Conservation (phyloP, 2,888 invertebrate genomes). For the Halocaridina rubra region DNA sequence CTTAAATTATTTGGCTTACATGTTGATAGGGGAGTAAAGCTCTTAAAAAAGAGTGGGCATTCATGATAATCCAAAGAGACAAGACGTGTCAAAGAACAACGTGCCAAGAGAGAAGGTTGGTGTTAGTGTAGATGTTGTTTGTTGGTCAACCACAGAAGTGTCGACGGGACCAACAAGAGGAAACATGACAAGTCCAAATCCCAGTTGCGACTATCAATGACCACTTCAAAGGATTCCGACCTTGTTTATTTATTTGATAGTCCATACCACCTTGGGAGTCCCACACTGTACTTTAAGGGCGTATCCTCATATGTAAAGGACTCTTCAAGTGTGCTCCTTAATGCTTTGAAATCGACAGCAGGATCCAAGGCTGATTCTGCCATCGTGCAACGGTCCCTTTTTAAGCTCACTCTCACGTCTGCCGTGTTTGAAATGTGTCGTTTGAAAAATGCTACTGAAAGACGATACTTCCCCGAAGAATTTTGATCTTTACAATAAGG, state of each 20-base stretch:
- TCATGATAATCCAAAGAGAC: too few species aligned
- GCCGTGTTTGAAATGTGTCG: conserved; percentile 37
- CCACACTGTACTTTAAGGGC: neutral
- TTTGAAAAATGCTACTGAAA: conserved; percentile 27
- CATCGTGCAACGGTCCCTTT: neutral
- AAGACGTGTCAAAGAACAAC: too few species aligned
- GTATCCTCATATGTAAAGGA: neutral
- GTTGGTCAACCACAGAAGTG: neutral
- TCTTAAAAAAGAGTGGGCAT: too few species aligned
- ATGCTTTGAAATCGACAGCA: neutral
- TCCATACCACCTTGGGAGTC: conserved; percentile 24
- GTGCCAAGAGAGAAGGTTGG: neutral
- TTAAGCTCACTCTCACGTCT: neutral
- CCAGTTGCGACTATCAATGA: conserved; percentile 40
- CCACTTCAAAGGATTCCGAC: conserved; percentile 41
- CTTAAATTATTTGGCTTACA: too few species aligned
- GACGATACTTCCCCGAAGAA: neutral
- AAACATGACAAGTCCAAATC: conserved; percentile 29
- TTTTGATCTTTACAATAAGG: neutral
- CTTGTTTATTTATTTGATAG: conserved; percentile 48
- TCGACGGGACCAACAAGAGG: conserved; percentile 25
- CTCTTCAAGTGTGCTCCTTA: neutral
- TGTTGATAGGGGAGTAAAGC: too few species aligned
- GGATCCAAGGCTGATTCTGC: neutral
- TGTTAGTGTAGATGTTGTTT: neutral